Conservation (phyloP, 2,797 vertebrate genomes). For the Calcarius lapponicus region DNA sequence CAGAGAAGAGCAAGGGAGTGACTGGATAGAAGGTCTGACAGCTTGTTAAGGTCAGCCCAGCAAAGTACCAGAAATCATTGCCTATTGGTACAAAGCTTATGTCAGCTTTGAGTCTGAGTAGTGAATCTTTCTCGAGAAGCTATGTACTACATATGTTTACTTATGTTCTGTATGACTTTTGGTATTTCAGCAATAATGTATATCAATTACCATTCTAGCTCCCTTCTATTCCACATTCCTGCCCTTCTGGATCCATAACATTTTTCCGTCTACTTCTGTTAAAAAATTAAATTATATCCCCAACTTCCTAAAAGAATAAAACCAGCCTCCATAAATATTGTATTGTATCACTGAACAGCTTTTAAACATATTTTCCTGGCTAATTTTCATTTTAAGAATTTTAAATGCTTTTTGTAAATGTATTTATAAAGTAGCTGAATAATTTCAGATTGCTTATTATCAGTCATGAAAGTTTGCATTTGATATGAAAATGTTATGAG, state of each 20-base stretch:
- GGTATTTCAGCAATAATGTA: not conserved
- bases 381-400: not conserved
- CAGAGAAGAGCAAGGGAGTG: accelerated
- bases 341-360: not conserved
- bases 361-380: not conserved
- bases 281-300: not conserved
- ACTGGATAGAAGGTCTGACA: not conserved
- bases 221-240: not conserved
- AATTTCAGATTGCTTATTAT: not conserved
- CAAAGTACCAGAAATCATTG: not conserved
- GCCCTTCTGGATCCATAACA: not conserved
- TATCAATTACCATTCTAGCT: not conserved
- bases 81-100: not conserved
- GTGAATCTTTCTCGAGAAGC: not conserved
- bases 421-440: not conserved
- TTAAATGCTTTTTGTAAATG: not conserved
- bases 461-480: not conserved
- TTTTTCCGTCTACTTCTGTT: not conserved
- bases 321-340: not conserved
- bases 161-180: not conserved
- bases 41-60: not conserved
- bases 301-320: not conserved
- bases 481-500: not conserved
- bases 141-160: not conserved
- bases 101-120: not conserved